phyloP scores from a whole-genome alignment of 2,113 vertebrate genomes.

The Pseudopodoces humilis region DNA sequence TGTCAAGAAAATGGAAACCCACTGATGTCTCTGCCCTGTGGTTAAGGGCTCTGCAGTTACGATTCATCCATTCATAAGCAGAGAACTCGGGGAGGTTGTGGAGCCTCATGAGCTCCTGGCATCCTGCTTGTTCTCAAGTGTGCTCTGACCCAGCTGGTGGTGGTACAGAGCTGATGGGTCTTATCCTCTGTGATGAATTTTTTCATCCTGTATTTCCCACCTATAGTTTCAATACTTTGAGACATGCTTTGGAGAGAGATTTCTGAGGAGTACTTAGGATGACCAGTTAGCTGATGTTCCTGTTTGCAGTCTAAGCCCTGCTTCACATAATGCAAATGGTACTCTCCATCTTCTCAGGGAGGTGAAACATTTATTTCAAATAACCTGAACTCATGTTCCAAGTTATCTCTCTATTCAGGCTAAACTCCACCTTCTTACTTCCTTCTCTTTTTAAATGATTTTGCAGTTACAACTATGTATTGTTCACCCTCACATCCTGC shows the following conservation, averaged over 20 bases:
- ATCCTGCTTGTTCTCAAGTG: background rate
- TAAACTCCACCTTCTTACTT: background rate
- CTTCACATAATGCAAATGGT: background rate
- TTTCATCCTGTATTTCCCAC: background rate
- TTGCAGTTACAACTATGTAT: background rate
- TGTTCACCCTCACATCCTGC: background rate
- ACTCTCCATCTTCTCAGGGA: background rate
- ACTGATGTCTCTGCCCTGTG: background rate
- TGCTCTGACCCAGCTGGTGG: background rate
- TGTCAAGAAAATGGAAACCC: background rate
- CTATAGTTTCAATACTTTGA: background rate
- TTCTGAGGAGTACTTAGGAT: background rate
- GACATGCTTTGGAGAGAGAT: background rate
- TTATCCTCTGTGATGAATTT: background rate
- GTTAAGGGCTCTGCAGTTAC: background rate
- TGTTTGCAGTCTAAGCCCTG: background rate
- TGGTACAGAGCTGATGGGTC: background rate
- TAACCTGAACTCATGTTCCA: background rate
- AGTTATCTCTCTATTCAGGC: background rate
- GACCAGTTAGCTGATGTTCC: background rate
- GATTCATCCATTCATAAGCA: background rate
- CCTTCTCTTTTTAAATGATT: background rate
- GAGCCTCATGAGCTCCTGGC: background rate
- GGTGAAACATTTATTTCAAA: background rate
- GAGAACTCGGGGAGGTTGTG: rapidly evolving